Base-by-base conservation (phyloP, 2,113 vertebrate genomes). In the Rhynchopsitta pachyrhyncha region DNA sequence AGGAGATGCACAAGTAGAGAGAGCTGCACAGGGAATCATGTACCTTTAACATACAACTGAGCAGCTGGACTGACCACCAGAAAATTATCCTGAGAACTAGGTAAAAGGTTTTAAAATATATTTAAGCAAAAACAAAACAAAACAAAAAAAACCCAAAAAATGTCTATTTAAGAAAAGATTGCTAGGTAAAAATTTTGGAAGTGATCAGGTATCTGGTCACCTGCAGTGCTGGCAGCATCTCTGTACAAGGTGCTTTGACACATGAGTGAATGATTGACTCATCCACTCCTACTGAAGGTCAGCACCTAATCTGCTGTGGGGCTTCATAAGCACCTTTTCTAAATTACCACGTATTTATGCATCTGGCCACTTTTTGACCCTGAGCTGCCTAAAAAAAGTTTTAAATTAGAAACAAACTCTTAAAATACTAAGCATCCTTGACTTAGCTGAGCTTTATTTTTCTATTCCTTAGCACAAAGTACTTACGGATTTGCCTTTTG, bases 101-200 rank as follows among this genome's bases (percentile, higher is more conserved):
- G 3, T 33, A 27, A 78, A 88, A 57, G 59, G 41, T 60, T 7
- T 28, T 20, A 28, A 35, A 37, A 12, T 10, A 2, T 23, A 60
- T 35, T 35, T 7, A 8, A 6, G 17, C 8, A 73, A 57, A 57
- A 17, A 1, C 1, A 10, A 2, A 5, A 2, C 1, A 9, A 3
- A 1, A 2, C 10, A 47, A 41, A 39, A 33, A 17, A 35, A 17
- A 2, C 9, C 11, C 20, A 9, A 59, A 4, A 1, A 4, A 16
- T 74, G 6, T 47, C 66, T 77, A 19, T 84, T 82, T 53, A 64
- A 78, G 53, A 59, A 24, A 39, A 7, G 2, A 17, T 25, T 59
- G 15, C 20, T 39, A 10, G 23, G 35, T 66, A 17, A 52, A 69
- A 66, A 19, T 3, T 62, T 19, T 44, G 37, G 49, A 31, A 84